Percentiles rank a stretch among this genome's conserved stretches.
These are phyloP conservation scores for Promerops cafer DNA, from an alignment of 2,113 vertebrate species.

Conservation along the genomic window DNA sequence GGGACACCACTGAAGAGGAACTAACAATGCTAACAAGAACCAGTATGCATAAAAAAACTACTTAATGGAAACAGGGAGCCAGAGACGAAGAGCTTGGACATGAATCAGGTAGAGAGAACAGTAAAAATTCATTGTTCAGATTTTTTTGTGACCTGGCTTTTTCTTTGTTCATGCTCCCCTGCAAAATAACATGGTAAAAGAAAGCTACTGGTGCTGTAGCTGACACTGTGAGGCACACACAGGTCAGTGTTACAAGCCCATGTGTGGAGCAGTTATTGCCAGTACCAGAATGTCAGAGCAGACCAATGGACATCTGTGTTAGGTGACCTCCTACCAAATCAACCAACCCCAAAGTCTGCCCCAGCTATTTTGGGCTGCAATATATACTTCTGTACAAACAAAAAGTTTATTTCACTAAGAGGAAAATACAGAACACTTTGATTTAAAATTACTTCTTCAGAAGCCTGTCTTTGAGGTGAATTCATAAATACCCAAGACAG, in stretches of 20 bases:
- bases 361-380: not conserved
- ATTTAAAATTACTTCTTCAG: not conserved
- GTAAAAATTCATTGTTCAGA: not conserved
- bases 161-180: not conserved
- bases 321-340: not conserved
- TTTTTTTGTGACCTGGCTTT: not conserved
- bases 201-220: not conserved
- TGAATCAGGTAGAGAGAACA: not conserved
- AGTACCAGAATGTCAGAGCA: not conserved
- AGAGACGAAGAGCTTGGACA: not conserved
- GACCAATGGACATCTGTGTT: not conserved
- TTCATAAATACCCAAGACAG: not conserved
- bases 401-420: not conserved
- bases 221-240: not conserved
- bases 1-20: not conserved
- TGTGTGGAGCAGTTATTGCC: not conserved
- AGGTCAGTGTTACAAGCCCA: not conserved
- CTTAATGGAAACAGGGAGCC: not conserved
- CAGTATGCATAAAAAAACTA: not conserved
- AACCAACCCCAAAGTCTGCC: not conserved
- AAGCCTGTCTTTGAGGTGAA: not conserved
- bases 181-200: not conserved
- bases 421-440: not conserved
- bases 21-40: not conserved
- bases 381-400: not conserved